Percentiles rank a stretch among this genome's conserved stretches.
Evolutionary conservation across 2,797 vertebrate genomes (phyloP).

Genomic region (Cephalopachus bancanus): DNA sequence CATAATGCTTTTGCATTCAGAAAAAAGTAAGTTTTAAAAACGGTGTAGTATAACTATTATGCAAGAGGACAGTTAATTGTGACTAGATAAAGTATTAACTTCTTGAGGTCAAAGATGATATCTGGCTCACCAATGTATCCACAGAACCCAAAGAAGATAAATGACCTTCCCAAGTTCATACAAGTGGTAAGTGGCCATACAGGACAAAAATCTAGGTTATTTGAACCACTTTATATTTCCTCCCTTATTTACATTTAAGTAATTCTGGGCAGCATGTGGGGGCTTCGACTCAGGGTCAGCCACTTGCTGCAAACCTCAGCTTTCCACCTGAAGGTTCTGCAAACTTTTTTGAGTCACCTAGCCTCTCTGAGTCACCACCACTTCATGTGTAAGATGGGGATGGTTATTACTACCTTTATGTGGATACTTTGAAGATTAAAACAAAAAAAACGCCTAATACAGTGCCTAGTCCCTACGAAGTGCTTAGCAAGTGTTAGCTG

Average conservation of each 20-base stretch:
- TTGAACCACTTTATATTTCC: not conserved
- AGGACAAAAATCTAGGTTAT: not conserved
- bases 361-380: not conserved
- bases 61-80: not conserved
- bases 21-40: not conserved
- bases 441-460: not conserved
- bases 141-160: not conserved
- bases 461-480: not conserved
- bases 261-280: not conserved
- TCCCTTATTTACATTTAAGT: not conserved
- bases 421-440: not conserved
- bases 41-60: not conserved
- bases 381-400: not conserved
- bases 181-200: not conserved
- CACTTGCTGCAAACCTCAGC: not conserved
- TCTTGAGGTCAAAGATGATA: not conserved
- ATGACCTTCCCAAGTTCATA: not conserved
- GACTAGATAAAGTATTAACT: not conserved
- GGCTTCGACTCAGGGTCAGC: not conserved
- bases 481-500: not conserved
- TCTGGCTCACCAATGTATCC: not conserved
- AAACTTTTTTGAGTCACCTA: not conserved
- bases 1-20: not conserved
- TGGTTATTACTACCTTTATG: no score
- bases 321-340: not conserved